Evolutionary conservation across 2,888 invertebrate genomes (phyloP).

Genomic region (Iselma pallidipennis): DNA sequence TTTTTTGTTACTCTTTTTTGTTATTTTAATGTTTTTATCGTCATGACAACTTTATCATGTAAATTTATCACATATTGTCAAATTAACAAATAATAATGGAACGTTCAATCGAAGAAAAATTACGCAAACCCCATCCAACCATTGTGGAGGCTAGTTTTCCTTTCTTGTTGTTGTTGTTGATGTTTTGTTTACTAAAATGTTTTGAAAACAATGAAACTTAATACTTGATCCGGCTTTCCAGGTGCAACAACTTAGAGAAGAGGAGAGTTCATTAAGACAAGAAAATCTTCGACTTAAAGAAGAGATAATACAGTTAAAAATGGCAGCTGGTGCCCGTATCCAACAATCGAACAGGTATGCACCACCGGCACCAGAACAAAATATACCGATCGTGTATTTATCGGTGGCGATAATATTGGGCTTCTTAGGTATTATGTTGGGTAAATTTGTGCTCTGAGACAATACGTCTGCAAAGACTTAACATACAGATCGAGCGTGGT

Average conservation of each 20-base stretch:
- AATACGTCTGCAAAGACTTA: slow-evolving; percentile 34
- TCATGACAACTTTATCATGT: too few species aligned
- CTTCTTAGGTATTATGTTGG: slow-evolving; percentile 74
- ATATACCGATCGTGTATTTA: slow-evolving; percentile 66
- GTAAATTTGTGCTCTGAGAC: slow-evolving; percentile 82
- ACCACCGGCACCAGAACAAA: slow-evolving; percentile 63
- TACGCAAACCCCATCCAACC: too few species aligned
- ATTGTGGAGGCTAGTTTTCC: neutral
- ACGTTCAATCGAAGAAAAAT: neutral
- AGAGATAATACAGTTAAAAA: slow-evolving; percentile 67
- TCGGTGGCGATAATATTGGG: slow-evolving; percentile 70
- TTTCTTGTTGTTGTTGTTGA: neutral
- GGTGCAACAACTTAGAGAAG: slow-evolving; percentile 76
- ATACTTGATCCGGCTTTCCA: too few species aligned
- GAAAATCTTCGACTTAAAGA: slow-evolving; percentile 86
- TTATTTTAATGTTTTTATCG: too few species aligned
- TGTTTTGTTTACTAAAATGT: neutral
- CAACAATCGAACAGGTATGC: slow-evolving; percentile 60
- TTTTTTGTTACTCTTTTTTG: too few species aligned
- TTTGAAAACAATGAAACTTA: neutral
- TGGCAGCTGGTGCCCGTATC: slow-evolving; percentile 52
- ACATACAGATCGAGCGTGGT: slow-evolving; percentile 21
- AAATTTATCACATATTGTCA: too few species aligned
- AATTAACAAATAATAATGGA: too few species aligned
- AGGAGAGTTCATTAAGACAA: slow-evolving; percentile 77